Percentiles rank a stretch among this genome's conserved stretches.
Evolutionary conservation across 2,888 invertebrate species (phyloP).

Genomic region (Esperia sulphurella): DNA sequence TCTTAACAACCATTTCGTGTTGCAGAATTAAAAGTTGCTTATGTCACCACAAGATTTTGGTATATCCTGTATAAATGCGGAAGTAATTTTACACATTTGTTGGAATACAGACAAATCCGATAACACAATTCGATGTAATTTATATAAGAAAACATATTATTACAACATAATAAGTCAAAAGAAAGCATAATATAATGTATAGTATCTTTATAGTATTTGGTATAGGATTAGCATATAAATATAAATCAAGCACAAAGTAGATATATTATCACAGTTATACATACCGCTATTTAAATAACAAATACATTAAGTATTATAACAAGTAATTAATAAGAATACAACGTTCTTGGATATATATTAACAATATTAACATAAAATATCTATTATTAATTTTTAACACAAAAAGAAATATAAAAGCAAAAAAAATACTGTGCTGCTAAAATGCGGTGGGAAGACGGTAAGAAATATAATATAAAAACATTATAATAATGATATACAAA

Average conservation of each 20-base stretch:
- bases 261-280: conserved; percentile 55
- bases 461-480: background rate
- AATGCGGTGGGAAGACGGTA: background rate
- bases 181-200: conserved; percentile 2
- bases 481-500: background rate
- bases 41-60: too few relatives aligned
- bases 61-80: too few relatives aligned
- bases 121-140: too few relatives aligned
- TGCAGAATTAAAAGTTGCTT: too few relatives aligned
- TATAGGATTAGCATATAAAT: conserved; percentile 16
- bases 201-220: conserved; percentile 29
- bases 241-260: conserved; percentile 9
- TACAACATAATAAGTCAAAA: conserved; percentile 15
- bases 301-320: background rate
- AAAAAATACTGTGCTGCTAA: background rate
- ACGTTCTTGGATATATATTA: background rate
- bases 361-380: conserved; percentile 8
- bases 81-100: too few relatives aligned
- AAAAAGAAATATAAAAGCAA: background rate
- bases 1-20: too few relatives aligned
- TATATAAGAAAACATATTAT: conserved; percentile 4
- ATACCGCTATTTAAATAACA: conserved; percentile 40
- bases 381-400: too few relatives aligned
- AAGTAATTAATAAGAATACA: conserved; percentile 8
- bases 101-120: too few relatives aligned